Percentiles rank a stretch among this genome's conserved stretches.
Conservation (phyloP, 2,113 vertebrate species). For the Leucoraja erinaceus region DNA sequence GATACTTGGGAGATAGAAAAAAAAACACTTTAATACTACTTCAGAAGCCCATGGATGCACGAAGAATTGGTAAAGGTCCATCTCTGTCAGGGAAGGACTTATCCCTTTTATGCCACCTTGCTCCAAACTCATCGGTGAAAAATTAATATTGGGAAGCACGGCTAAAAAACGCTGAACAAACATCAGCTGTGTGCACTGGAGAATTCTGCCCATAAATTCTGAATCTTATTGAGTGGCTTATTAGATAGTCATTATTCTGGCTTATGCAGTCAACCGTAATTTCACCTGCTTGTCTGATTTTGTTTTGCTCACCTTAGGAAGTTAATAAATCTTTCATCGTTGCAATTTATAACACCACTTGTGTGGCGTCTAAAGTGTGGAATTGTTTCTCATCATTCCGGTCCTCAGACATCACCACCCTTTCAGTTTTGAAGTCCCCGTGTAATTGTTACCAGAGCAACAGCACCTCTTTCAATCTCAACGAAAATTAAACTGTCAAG, state of each 20-base stretch:
- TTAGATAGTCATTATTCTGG: not conserved
- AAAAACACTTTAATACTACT: not conserved
- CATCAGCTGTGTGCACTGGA: not conserved
- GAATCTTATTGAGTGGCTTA: not conserved
- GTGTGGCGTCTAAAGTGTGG: not conserved
- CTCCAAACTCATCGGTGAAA: not conserved
- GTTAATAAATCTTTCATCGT: not conserved
- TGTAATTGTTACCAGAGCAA: conserved; percentile 15
- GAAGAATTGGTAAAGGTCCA: not conserved
- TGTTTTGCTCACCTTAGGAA: not conserved
- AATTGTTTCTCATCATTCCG: conserved; percentile 8
- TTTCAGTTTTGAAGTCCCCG: not conserved
- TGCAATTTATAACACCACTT: conserved; percentile 6
- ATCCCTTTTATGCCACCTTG: not conserved
- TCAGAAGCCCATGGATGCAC: not conserved
- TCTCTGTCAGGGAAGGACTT: not conserved
- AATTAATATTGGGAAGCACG: not conserved
- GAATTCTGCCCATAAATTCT: not conserved
- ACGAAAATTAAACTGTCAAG: conserved; percentile 5
- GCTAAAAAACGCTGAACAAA: too few relatives aligned
- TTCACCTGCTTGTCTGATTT: not conserved
- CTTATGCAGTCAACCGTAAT: not conserved
- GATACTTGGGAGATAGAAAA: not conserved
- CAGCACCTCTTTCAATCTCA: conserved; percentile 26
- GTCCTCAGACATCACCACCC: not conserved